Evolutionary conservation across 1,140 invertebrate species (phyloP).

Genomic region (Hestina assimilis): DNA sequence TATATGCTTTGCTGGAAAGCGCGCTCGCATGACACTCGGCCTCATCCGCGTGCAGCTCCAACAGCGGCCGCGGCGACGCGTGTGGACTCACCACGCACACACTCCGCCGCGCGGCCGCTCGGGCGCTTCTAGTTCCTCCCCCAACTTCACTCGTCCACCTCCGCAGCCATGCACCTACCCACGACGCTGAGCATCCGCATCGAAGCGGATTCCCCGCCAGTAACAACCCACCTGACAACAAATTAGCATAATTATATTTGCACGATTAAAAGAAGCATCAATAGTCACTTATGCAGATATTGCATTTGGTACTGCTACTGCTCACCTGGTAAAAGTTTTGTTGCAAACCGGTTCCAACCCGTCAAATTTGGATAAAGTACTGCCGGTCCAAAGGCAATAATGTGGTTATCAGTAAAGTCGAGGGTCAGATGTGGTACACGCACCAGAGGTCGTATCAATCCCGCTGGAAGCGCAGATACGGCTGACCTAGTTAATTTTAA

Average conservation of each 20-base stretch:
- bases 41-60: slow-evolving; percentile 84
- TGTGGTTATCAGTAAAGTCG: slow-evolving; percentile 87
- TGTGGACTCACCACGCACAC: slow-evolving; percentile 80
- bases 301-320: background rate
- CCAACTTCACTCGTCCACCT: slow-evolving; percentile 83
- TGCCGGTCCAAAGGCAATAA: slow-evolving; percentile 85
- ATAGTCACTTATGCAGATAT: too few relatives aligned
- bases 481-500: slow-evolving; percentile 86
- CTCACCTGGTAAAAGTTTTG: slow-evolving; percentile 85
- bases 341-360: slow-evolving; percentile 88
- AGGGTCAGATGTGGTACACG: slow-evolving; percentile 86
- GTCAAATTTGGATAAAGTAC: slow-evolving; percentile 88
- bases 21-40: slow-evolving; percentile 85
- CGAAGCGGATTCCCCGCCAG: slow-evolving; percentile 88
- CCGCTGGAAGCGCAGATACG: slow-evolving; percentile 84
- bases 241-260: too few relatives aligned
- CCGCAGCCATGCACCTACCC: slow-evolving; percentile 91
- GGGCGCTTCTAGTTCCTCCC: slow-evolving; percentile 27
- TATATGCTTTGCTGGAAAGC: slow-evolving; percentile 13
- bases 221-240: slow-evolving; percentile 84
- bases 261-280: too few relatives aligned
- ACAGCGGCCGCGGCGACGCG: slow-evolving; percentile 75
- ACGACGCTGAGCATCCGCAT: slow-evolving; percentile 91
- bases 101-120: slow-evolving; percentile 62
- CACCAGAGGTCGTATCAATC: slow-evolving; percentile 84